Base-by-base conservation (phyloP, 2,113 vertebrate genomes). In the Rhynchomys soricoides region DNA sequence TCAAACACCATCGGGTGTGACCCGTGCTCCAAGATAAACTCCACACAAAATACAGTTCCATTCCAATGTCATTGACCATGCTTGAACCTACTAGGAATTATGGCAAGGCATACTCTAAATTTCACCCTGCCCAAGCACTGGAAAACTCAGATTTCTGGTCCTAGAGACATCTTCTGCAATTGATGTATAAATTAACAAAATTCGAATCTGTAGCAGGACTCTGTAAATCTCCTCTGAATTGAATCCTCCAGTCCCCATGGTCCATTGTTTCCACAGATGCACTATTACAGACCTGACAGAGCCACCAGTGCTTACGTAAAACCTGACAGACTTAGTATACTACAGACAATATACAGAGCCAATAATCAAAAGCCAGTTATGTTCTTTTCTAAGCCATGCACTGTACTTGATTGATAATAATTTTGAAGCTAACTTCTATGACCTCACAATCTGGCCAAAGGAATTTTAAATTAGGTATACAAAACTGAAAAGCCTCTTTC, bases 1-100 rank as follows among this genome's bases (percentile, higher is more conserved):
- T 88, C 70, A 90, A 82, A 95, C 95, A 88, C 62, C 73, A 78
- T 57, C 89, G 86, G 86, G n/a, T 66, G 68, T 94, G 93, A 95
- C 37, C 40, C 77, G 29, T n/a, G 71, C 29, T 64, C 83, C 73
- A 59, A 83, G 86, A 89, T 79, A 75, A 93, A 96, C 37, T 83
- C 50, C 77, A 93, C 8, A 66, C 21, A 52, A 77, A 81, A 68
- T 82, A 37, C 22, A n/a, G 10, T 93, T 86, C 90, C 29, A 12
- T 75, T 88, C 15, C 70, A 74, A 29, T 45, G 7, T 45, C 24
- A 71, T 62, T 88, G 83, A 62, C 62, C 86, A 73, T n/a, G 11
- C 86, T 74, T 81, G n/a, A 82, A 26, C 88, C 64, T 43, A 82
- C 66, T 88, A 86, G 31, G 31, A 52, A 92, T 15, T 91, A 40